Percentiles rank a stretch among this genome's conserved stretches.
These are phyloP conservation scores for Neosilurus hyrtlii DNA, from an alignment of 2,797 vertebrate species.

Conservation along the genomic window DNA sequence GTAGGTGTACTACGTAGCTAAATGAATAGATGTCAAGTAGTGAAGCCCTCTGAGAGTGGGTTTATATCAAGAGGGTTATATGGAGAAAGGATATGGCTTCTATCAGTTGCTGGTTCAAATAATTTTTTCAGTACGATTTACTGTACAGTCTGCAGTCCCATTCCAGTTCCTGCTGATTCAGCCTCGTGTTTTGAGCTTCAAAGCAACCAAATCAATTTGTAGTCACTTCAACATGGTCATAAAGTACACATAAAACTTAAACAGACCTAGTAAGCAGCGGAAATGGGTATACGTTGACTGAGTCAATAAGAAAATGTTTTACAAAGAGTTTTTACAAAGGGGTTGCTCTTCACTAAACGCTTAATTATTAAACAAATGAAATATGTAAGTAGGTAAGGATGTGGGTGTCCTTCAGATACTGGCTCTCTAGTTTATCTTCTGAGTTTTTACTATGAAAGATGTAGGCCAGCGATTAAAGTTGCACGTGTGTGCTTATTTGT, in stretches of 20 bases:
- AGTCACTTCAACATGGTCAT: not conserved
- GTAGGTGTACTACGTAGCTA: not conserved
- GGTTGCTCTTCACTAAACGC: not conserved
- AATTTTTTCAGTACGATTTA: not conserved
- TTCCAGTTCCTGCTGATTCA: not conserved
- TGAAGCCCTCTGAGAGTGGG: not conserved
- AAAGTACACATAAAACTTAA: not conserved
- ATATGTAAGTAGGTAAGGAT: not conserved
- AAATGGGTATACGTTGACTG: not conserved
- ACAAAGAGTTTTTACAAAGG: no score
- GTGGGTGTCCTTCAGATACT: not conserved
- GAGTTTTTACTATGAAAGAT: not conserved
- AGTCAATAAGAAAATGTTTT: constrained; percentile 1
- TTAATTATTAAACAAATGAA: not conserved
- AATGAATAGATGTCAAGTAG: not conserved
- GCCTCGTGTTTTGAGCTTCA: not conserved
- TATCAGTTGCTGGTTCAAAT: not conserved
- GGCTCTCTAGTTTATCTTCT: not conserved
- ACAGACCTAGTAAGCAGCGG: not conserved
- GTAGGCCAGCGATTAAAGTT: not conserved
- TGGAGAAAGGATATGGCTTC: not conserved
- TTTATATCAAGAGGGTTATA: not conserved
- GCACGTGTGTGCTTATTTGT: constrained; percentile 5
- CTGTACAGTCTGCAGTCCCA: not conserved
- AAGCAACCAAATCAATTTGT: not conserved